A percentile compares a stretch with the other conserved stretches of the same genome.
Conservation (phyloP, 1,140 invertebrate species). For the Nephotettix cincticeps region DNA sequence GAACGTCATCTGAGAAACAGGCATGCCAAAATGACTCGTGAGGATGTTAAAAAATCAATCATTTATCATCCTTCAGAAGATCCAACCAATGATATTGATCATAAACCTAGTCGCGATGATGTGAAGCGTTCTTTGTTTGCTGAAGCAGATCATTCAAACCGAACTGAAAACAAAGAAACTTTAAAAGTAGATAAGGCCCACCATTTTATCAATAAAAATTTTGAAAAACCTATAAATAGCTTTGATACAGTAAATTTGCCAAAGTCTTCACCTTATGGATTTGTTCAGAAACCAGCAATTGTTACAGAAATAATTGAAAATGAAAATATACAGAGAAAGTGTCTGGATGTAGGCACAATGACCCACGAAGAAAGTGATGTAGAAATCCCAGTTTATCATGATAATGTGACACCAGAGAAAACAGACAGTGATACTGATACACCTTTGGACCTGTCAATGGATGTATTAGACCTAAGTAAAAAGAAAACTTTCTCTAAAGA, state of each 20-base stretch:
- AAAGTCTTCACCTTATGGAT: background rate
- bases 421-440: conserved; percentile 47
- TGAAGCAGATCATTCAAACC: conserved; percentile 11
- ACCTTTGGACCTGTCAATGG: conserved; percentile 75
- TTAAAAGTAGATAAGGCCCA: background rate
- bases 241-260: background rate
- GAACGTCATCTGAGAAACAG: conserved; percentile 87
- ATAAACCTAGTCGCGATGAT: conserved; percentile 29
- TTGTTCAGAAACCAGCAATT: background rate
- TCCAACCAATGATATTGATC: conserved; percentile 60
- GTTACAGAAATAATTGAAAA: background rate
- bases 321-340: conserved; percentile 16
- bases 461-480: conserved; percentile 85
- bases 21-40: conserved; percentile 78
- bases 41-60: conserved; percentile 82
- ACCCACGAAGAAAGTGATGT: conserved; percentile 42
- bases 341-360: conserved; percentile 33
- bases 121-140: conserved; percentile 35
- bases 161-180: background rate
- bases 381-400: conserved; percentile 1
- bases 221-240: background rate
- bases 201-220: background rate
- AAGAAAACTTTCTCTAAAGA: conserved; percentile 53
- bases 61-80: conserved; percentile 85
- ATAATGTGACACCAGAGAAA: conserved; percentile 13